Conservation (phyloP, 1,140 invertebrate species). For the Anoplophora glabripennis region DNA sequence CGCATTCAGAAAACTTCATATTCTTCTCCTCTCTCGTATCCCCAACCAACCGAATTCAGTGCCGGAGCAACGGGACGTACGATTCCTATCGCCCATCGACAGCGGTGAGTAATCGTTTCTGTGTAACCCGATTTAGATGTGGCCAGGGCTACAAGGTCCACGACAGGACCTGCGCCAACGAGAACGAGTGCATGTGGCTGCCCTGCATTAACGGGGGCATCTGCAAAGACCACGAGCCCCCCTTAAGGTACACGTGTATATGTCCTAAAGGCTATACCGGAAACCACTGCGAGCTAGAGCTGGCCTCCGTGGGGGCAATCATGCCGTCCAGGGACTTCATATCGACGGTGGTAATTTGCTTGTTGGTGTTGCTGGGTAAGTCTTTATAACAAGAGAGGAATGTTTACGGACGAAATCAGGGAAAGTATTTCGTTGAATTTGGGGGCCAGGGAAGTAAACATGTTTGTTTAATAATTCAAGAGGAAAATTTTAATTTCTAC, state of each 20-base stretch:
- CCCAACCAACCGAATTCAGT: conserved; percentile 17
- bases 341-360: conserved; percentile 74
- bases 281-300: conserved; percentile 72
- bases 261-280: conserved; percentile 75
- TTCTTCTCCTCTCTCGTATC: not conserved
- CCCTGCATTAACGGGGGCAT: conserved; percentile 73
- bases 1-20: no score
- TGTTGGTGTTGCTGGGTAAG: conserved; percentile 75
- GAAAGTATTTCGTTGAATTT: not conserved
- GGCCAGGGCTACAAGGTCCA: conserved; percentile 63
- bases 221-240: conserved; percentile 67
- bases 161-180: conserved; percentile 66
- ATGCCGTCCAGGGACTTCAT: conserved; percentile 80
- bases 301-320: conserved; percentile 70
- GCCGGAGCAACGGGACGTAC: conserved; percentile 12
- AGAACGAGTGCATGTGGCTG: conserved; percentile 69
- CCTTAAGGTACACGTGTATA: conserved; percentile 69
- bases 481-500: no score
- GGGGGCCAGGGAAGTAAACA: no score
- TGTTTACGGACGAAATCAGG: not conserved
- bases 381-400: not conserved
- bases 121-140: conserved; percentile 58
- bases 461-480: no score
- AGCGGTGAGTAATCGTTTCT: conserved; percentile 7
- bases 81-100: not conserved